phyloP scores from a whole-genome alignment of 2,888 invertebrate species.

The Parnassius smintheus region DNA sequence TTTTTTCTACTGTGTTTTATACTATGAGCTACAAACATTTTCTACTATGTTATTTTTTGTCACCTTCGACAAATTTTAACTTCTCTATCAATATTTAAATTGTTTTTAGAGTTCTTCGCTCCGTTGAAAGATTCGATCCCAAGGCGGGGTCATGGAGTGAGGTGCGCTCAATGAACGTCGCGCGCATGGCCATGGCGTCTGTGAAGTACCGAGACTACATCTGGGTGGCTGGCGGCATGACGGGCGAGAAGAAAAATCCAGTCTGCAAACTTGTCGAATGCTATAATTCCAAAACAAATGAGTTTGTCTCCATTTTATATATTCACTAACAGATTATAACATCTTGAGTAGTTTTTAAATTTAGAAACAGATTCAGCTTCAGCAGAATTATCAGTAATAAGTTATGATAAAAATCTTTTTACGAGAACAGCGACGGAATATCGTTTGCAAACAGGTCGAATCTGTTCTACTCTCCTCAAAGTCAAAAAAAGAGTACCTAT shows the following conservation, averaged over 20 bases:
- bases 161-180: slow-evolving; percentile 79
- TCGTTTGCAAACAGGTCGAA: too few relatives aligned
- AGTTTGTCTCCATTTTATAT: slow-evolving; percentile 60
- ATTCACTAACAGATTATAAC: neutral
- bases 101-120: slow-evolving; percentile 78
- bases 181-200: slow-evolving; percentile 83
- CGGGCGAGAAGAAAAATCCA: slow-evolving; percentile 77
- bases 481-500: too few relatives aligned
- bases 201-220: slow-evolving; percentile 83
- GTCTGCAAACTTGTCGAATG: slow-evolving; percentile 83
- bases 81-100: neutral
- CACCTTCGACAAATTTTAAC: too few relatives aligned
- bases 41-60: too few relatives aligned
- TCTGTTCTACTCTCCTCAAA: too few relatives aligned
- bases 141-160: slow-evolving; percentile 80
- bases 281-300: slow-evolving; percentile 82
- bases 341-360: too few relatives aligned
- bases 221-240: slow-evolving; percentile 88
- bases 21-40: too few relatives aligned
- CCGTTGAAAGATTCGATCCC: slow-evolving; percentile 83
- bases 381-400: too few relatives aligned
- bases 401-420: too few relatives aligned
- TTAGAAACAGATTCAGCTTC: too few relatives aligned
- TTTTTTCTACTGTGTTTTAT: too few relatives aligned
- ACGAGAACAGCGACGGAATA: too few relatives aligned